Conservation (phyloP, 2,888 invertebrate species). For the Malacosoma neustria region DNA sequence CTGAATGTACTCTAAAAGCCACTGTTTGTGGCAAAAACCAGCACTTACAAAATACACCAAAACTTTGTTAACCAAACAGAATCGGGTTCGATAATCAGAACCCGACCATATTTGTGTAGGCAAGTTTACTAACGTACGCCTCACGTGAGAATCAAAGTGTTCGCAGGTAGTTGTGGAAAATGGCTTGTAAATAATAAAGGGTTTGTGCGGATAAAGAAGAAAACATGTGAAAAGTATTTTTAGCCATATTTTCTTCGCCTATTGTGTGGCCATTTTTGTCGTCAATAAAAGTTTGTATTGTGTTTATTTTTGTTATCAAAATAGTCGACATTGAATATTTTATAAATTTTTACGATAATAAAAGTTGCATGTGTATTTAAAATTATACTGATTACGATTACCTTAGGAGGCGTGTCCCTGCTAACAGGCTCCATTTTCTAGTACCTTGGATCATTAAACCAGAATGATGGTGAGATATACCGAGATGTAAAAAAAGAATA, state of each 20-base stretch:
- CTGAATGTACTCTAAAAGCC: background rate
- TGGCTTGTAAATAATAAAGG: conserved; percentile 45
- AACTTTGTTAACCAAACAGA: conserved; percentile 1
- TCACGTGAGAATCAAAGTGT: conserved; percentile 34
- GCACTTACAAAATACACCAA: conserved; percentile 5
- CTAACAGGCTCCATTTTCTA: too few relatives aligned
- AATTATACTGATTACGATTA: too few relatives aligned
- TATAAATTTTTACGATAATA: too few relatives aligned
- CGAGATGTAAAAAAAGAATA: too few relatives aligned
- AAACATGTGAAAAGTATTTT: conserved; percentile 22
- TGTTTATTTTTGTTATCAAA: too few relatives aligned
- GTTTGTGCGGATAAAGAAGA: conserved; percentile 23
- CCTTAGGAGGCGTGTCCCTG: too few relatives aligned
- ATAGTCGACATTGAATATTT: too few relatives aligned
- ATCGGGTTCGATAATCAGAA: background rate
- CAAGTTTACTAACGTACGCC: conserved; percentile 21
- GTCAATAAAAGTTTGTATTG: too few relatives aligned
- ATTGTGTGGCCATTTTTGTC: conserved; percentile 24
- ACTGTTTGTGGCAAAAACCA: background rate
- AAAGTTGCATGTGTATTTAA: too few relatives aligned
- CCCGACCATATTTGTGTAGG: conserved; percentile 1
- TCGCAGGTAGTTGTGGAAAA: conserved; percentile 38
- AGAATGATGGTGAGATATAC: too few relatives aligned
- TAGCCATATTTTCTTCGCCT: conserved; percentile 24
- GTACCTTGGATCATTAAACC: too few relatives aligned